Base-by-base conservation (phyloP, 2,797 vertebrate genomes). In the Miichthys miiuy region DNA sequence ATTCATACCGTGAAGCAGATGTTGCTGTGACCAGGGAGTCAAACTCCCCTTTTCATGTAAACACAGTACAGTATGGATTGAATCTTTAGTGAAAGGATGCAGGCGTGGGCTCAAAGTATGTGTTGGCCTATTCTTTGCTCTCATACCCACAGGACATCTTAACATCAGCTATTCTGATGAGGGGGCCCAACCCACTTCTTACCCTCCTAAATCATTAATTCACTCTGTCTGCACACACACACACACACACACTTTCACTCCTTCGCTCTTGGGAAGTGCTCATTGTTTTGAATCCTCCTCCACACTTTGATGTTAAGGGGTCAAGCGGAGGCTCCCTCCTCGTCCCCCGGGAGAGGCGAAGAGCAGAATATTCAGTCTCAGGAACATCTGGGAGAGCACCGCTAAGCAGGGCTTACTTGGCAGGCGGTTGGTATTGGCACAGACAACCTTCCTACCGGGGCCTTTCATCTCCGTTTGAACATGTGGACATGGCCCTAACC, bases 391-490 rank as follows among this genome's bases (percentile, higher is more conserved):
- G 90, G 87, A 65, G 80, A 83, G 62, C 50, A 46, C 61, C 30
- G 54, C 75, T 75, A 54, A 87, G 84, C 79, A 77, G 73, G 79
- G 71, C 75, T 76, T 48, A 55, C 89, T 92, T 92, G 92, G 92
- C 90, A 91, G 92, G 87, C 72, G 80, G 86, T 75, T 84, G 86
- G 72, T 88, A 55, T 90, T 91, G 90, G 89, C 89, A 91, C 65
- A 25, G 67, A 74, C 87, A 64, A 82, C 83, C 81, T 82, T 87
- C 91, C 89, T 89, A 88, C 89, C 83, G 75, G 90, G 60, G 80
- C 86, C 92, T 93, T 93, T 93, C 90, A 93, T 94, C 92, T 94
- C 85, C 60, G 90, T 87, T 87, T 81, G 90, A 92, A 92, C 90
- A 92, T 92, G 92, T 93, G 90, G 89, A 90, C 79, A 71, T 20